Percentiles rank a stretch among this genome's conserved stretches.
Evolutionary conservation across 2,888 invertebrate species (phyloP).

Genomic region (Cantharis lateralis): DNA sequence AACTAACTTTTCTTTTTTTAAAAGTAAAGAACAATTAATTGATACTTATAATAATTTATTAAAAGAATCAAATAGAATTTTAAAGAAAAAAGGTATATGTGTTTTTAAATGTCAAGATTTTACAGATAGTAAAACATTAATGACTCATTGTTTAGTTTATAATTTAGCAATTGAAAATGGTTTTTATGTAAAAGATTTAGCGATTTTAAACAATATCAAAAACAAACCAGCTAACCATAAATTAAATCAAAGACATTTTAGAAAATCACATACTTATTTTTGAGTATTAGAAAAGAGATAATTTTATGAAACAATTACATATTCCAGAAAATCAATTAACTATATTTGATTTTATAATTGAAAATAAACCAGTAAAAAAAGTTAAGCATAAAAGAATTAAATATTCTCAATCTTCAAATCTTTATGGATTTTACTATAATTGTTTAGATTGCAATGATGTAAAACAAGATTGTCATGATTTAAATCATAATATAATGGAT

Average conservation of each 20-base stretch:
- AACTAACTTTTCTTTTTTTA: not conserved
- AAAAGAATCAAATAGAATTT: not conserved
- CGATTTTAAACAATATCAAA: not conserved
- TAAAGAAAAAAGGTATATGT: not conserved
- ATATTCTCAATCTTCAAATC: too few species aligned
- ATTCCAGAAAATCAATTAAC: too few species aligned
- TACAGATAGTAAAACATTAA: not conserved
- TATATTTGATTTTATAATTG: too few species aligned
- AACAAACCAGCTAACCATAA: not conserved
- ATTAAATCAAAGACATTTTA: not conserved
- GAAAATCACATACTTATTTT: too few species aligned
- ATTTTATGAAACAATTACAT: too few species aligned
- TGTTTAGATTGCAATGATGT: too few species aligned
- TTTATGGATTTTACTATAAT: too few species aligned
- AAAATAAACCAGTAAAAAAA: too few species aligned
- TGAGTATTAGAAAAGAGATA: not conserved
- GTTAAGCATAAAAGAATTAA: too few species aligned
- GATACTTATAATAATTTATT: too few species aligned
- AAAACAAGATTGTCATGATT: too few species aligned
- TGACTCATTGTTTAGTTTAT: not conserved
- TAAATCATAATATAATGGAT: too few species aligned
- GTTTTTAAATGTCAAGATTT: not conserved
- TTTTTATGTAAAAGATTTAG: not conserved
- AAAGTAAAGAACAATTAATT: not conserved
- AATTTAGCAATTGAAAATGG: not conserved